Percentiles rank a stretch among this genome's conserved stretches.
Conservation (phyloP, 2,113 vertebrate species). For the Azemiops feae region DNA sequence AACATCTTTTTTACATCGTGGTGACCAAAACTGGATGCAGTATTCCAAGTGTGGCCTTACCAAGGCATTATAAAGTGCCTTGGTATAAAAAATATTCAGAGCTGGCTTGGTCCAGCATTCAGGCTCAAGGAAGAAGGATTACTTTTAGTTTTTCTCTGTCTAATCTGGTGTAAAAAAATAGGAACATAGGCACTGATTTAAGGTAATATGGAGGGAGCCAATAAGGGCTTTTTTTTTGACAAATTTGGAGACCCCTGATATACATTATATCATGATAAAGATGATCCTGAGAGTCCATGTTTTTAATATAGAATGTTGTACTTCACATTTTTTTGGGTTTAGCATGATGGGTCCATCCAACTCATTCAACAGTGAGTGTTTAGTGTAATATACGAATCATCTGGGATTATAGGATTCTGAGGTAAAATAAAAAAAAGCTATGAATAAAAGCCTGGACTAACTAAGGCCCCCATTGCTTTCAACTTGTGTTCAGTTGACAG, state of each 20-base stretch:
- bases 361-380: background rate
- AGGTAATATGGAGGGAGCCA: background rate
- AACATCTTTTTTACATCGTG: too few species aligned
- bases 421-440: too few species aligned
- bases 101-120: constrained; percentile 51
- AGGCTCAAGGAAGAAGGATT: constrained; percentile 43
- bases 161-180: background rate
- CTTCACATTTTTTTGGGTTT: too few species aligned
- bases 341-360: background rate
- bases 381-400: background rate
- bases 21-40: too few species aligned
- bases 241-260: background rate
- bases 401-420: background rate
- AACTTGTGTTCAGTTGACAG: background rate
- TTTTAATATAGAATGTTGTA: background rate
- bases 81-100: constrained; percentile 7
- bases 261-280: background rate
- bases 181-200: background rate
- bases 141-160: background rate
- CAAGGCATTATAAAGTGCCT: too few species aligned
- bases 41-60: too few species aligned
- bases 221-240: background rate
- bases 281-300: background rate
- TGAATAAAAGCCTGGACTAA: background rate
- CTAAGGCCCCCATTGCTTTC: background rate